Evolutionary conservation across 2,113 vertebrate genomes (phyloP), one percentile per base, ranked within the genome.

Genomic region (Proterorhinus semilunaris): DNA sequence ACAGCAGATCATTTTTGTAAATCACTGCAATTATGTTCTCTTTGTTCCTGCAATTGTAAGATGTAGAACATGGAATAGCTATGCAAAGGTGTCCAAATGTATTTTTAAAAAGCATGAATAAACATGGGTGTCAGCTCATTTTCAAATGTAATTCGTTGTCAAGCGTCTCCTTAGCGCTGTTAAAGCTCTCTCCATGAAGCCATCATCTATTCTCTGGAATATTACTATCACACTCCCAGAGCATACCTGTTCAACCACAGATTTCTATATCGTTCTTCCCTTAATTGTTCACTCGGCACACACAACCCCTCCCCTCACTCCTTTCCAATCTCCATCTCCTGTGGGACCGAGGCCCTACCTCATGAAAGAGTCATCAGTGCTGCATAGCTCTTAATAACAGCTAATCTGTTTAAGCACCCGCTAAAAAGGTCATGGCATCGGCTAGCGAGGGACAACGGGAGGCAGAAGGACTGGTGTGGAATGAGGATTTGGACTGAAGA

Each of bases 331-430:
- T 79, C 54, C 71, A 45, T 70, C 47, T 64, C 74, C 78, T 67
- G 10, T 3, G 53, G 66, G 76, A 83, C 74, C n/a, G 4, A 43
- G 69, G 73, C 68, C 79, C 67, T 79, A 88, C 83, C 88, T 88
- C 89, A 88, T 87, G 84, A 89, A 91, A 88, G 82, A 91, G 88
- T 89, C 89, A 90, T 90, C 85, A 88, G 86, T 50, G n/a, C 79
- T 82, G 77, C 82, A 82, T 75, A 72, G 87, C 84, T 89, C 85
- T 88, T 92, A 91, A 91, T 92, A 91, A 89, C 79, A 91, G 87
- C 75, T 91, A 92, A 90, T 92, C 89, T 91, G 83, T 90, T 91
- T 90, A 91, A 89, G 89, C 87, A 90, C 84, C 85, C 66, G 69
- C 86, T 88, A 85, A 91, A 90, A 91, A 92, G 90, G 91, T 91